phyloP scores from a whole-genome alignment of 64 coral and sea anemone genomes.

The Hydrozoanthus tunicans region DNA sequence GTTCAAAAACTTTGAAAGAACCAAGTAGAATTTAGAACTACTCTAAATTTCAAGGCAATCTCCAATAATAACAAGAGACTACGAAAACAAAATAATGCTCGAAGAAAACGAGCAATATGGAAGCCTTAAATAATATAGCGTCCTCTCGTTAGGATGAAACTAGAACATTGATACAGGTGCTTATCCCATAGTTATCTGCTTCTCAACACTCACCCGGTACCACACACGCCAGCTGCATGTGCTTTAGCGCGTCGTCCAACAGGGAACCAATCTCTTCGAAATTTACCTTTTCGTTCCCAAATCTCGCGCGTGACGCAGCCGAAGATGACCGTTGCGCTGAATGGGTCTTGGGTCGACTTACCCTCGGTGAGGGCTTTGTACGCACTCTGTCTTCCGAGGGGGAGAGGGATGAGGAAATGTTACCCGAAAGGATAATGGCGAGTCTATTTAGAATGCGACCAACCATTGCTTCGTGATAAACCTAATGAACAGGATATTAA shows the following conservation, averaged over 20 bases:
- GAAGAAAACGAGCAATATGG: no score
- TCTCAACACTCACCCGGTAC: conserved; percentile 53
- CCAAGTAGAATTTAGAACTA: no score
- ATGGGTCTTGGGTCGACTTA: conserved; percentile 55
- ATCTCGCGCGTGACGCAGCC: conserved; percentile 12
- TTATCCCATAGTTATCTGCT: neutral
- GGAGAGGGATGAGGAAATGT: conserved; percentile 10
- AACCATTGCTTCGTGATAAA: conserved; percentile 67
- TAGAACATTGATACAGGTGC: no score
- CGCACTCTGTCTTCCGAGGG: conserved; percentile 27
- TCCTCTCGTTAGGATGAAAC: no score
- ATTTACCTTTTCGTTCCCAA: neutral
- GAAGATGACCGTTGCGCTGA: conserved; percentile 22
- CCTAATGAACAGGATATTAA: neutral
- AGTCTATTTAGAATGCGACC: conserved; percentile 69
- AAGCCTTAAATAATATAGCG: no score
- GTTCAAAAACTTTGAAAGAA: no score
- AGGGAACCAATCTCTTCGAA: conserved; percentile 31
- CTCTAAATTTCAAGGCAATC: no score
- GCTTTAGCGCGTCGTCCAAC: conserved; percentile 65
- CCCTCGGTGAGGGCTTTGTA: conserved; percentile 28
- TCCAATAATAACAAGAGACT: no score
- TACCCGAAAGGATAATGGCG: conserved; percentile 41
- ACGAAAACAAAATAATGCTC: no score
- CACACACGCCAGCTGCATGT: conserved; percentile 60